Percentiles rank a stretch among this genome's conserved stretches.
Evolutionary conservation across 1,140 invertebrate genomes (phyloP).

Genomic region (Drosophila mojavensis): DNA sequence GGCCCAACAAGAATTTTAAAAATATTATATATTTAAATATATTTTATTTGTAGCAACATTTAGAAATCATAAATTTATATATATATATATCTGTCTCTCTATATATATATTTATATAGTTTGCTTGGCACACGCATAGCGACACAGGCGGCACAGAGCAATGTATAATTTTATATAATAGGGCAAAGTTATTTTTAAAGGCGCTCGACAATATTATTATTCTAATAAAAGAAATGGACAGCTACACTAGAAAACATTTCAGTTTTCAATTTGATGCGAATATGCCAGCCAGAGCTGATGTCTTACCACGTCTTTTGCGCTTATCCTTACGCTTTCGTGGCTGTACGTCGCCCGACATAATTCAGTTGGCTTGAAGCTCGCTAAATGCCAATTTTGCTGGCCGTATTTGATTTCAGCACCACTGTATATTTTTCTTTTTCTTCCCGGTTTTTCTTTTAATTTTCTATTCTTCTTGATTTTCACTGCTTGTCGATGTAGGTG

Average conservation of each 20-base stretch:
- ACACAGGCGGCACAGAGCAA: constrained; percentile 68
- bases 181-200: constrained; percentile 83
- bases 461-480: neutral
- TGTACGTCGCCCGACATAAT: constrained; percentile 89
- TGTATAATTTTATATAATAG: constrained; percentile 84
- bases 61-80: constrained; percentile 49
- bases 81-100: constrained; percentile 18
- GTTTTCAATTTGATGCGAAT: neutral
- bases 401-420: constrained; percentile 27
- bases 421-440: constrained; percentile 31
- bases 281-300: constrained; percentile 3
- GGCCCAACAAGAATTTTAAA: neutral
- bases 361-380: constrained; percentile 19
- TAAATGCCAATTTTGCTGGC: constrained; percentile 42
- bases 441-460: neutral
- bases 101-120: constrained; percentile 45
- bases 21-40: constrained; percentile 16
- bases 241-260: constrained; percentile 24
- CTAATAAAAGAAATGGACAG: constrained; percentile 77
- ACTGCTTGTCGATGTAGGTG: neutral
- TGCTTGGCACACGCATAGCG: constrained; percentile 73
- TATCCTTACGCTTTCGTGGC: constrained; percentile 89
- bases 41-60: constrained; percentile 16
- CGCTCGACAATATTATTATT: constrained; percentile 80
- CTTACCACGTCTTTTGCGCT: constrained; percentile 89